Conservation (phyloP, 2,888 invertebrate genomes). For the Ochropleura leucogaster region DNA sequence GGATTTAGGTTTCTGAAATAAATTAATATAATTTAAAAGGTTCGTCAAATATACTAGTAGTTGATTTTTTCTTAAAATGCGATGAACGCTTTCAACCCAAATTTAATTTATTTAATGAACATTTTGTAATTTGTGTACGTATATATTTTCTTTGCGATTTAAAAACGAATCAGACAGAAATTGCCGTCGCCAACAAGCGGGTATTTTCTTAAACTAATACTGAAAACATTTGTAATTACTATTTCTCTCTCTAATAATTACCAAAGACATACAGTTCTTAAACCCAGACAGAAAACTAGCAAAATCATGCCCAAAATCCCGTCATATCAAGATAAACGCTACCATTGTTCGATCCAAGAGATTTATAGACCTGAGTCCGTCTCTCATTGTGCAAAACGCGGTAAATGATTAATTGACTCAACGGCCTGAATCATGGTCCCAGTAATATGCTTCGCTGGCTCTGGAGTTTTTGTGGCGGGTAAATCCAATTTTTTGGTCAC, state of each 20-base stretch:
- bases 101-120: too few relatives aligned
- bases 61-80: too few relatives aligned
- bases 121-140: background rate
- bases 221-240: background rate
- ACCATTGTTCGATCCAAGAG: conserved; percentile 54
- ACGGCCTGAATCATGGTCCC: conserved; percentile 39
- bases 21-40: too few relatives aligned
- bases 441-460: conserved; percentile 35
- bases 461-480: conserved; percentile 47
- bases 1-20: too few relatives aligned
- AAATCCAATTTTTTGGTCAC: conserved; percentile 44
- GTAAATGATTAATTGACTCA: conserved; percentile 61
- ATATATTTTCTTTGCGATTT: background rate
- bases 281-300: conserved; percentile 22
- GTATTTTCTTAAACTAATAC: too few relatives aligned
- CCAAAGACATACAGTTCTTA: background rate
- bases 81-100: too few relatives aligned
- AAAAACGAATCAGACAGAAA: background rate
- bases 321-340: conserved; percentile 52
- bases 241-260: background rate
- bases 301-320: conserved; percentile 27
- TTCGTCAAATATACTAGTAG: too few relatives aligned
- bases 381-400: conserved; percentile 46
- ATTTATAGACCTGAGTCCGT: conserved; percentile 51
- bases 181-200: background rate